Percentiles rank a stretch among this genome's conserved stretches.
phyloP scores from a whole-genome alignment of 2,888 invertebrate species.

The Caenorhabditis virilis region DNA sequence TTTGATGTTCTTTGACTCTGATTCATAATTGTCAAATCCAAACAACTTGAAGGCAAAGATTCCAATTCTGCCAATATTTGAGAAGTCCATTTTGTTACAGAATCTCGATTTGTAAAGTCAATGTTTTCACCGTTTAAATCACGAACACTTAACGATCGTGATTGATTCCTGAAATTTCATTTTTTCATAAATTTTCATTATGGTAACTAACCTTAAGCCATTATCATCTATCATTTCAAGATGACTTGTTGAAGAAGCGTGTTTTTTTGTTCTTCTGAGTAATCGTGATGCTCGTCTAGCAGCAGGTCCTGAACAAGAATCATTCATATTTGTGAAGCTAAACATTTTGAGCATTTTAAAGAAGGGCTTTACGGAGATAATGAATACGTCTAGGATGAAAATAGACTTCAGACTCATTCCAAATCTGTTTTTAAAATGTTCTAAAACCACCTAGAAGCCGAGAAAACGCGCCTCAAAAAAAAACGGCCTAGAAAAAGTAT shows the following conservation, averaged over 20 bases:
- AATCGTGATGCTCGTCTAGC: constrained; percentile 4
- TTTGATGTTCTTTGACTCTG: background rate
- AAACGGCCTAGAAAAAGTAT: no score
- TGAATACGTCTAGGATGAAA: no score
- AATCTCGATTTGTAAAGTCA: constrained; percentile 48
- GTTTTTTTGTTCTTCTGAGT: background rate
- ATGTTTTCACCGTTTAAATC: constrained; percentile 48
- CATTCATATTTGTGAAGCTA: no score
- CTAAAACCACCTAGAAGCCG: no score
- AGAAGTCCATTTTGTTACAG: constrained; percentile 55
- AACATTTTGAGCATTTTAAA: no score
- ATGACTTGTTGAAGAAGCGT: constrained; percentile 3
- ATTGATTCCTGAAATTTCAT: background rate
- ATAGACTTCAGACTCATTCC: no score
- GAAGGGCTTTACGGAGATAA: no score
- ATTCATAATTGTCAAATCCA: constrained; percentile 7
- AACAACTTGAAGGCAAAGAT: constrained; percentile 46
- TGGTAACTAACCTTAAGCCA: background rate
- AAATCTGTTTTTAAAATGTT: no score
- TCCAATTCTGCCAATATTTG: constrained; percentile 56
- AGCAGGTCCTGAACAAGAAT: constrained; percentile 8
- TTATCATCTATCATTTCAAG: background rate
- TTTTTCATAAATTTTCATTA: background rate
- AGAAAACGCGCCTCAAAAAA: no score
- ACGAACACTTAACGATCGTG: constrained; percentile 45